Base-by-base conservation (phyloP, 2,888 invertebrate genomes). In the Rotaria magnacalcarata region DNA sequence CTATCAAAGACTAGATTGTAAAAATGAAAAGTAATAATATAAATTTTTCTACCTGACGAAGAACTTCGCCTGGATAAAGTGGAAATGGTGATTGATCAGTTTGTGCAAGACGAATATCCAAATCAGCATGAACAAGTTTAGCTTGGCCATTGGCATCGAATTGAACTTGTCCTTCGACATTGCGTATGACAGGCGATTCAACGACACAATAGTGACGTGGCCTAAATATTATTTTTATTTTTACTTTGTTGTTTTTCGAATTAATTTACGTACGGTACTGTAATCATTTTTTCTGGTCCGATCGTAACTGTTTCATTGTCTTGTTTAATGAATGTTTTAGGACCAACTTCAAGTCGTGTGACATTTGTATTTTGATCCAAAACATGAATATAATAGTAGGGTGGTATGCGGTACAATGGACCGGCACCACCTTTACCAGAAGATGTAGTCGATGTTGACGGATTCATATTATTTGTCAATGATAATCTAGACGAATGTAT, bases 301-400 rank as follows among this genome's bases (percentile, higher is more conserved):
- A 85, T 19, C 16, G 85, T 88, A 88, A 88, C 92, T 92, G 91
- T 90, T 88, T 92, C 92, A 91, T 92, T 92, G 88, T 92, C 92
- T 88, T 92, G 92, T 84, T 92, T 88, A 87, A 92, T 90, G 89
- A 90, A 92, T 27, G 92, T 92, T 88, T 91, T 90, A 34, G 92
- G 92, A 56, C 92, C 92, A 87, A 91, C 89, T 88, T 92, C 92
- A 43, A 92, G 89, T 75, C 91, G 88, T 10, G 92, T 92, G 43
- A 92, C 91, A 89, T 92, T 92, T 54, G 90, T 90, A 87, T 92
- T 92, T 88, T 92, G 91, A 88, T 92, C 92, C 41, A 92, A 88
- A n/a, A 92, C 92, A 89, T 92, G 92, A 85, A 92, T 89, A 88
- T 91, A 92, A 88, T 89, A 90, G 88, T 91, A 91, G 0, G 92